A percentile compares a stretch with the other conserved stretches of the same genome.
Evolutionary conservation across 2,113 vertebrate species (phyloP).

Genomic region (Pluvianellus socialis): DNA sequence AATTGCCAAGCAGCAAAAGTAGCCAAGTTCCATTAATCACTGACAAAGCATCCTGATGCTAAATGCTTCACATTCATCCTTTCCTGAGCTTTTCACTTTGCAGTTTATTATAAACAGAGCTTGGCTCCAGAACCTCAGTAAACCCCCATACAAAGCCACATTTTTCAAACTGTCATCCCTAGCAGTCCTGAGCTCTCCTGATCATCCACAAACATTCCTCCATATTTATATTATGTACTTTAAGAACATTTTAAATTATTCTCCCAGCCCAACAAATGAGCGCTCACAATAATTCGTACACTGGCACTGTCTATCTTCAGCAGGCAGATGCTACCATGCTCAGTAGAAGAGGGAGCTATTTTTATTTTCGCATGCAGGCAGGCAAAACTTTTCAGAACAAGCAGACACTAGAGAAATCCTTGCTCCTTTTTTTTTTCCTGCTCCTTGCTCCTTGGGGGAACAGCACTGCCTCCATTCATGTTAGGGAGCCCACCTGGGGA

Average conservation of each 20-base stretch:
- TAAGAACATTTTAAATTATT: background rate
- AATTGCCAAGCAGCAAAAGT: conserved; percentile 23
- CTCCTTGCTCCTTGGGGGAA: background rate
- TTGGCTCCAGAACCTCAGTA: background rate
- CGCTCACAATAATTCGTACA: background rate
- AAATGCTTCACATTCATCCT: conserved; percentile 13
- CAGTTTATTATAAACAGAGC: conserved; percentile 29
- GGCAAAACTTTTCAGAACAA: background rate
- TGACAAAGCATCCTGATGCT: conserved; percentile 8
- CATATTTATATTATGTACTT: background rate
- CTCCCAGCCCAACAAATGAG: background rate
- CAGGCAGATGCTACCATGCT: background rate
- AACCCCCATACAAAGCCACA: background rate
- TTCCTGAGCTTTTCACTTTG: background rate
- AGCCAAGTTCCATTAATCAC: conserved; percentile 41
- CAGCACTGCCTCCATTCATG: accelerated
- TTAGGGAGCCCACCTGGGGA: background rate
- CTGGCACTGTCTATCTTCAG: background rate
- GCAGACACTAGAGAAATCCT: background rate
- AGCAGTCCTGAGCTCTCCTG: background rate
- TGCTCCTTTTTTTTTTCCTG: background rate
- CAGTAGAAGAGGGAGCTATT: background rate
- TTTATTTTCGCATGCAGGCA: background rate
- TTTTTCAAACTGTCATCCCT: conserved; percentile 12
- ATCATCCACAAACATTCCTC: background rate